Conservation (phyloP, 2,888 invertebrate species). For the Eueremaeus valkanovi region DNA sequence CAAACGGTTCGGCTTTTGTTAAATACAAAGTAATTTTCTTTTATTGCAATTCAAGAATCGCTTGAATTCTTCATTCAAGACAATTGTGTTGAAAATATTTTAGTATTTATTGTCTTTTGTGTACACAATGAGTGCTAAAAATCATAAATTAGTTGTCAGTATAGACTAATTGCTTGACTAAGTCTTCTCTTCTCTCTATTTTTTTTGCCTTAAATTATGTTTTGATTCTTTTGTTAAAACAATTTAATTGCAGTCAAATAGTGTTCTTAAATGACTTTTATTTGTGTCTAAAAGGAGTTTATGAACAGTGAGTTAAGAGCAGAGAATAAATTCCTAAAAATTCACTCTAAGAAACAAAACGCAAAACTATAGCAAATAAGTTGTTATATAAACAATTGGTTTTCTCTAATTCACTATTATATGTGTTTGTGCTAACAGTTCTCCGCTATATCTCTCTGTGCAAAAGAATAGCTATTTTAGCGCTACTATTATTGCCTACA, state of each 20-base stretch:
- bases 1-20: too few relatives aligned
- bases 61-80: too few relatives aligned
- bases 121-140: too few relatives aligned
- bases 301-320: background rate
- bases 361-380: background rate
- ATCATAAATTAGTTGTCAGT: too few relatives aligned
- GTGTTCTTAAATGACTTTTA: background rate
- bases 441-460: background rate
- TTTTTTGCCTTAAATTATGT: too few relatives aligned
- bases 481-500: background rate
- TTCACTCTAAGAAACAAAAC: background rate
- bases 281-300: background rate
- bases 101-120: too few relatives aligned
- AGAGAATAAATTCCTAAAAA: background rate
- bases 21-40: too few relatives aligned
- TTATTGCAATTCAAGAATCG: too few relatives aligned
- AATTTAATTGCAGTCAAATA: background rate
- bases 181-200: too few relatives aligned
- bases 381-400: background rate
- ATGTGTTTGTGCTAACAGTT: background rate
- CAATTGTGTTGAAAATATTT: too few relatives aligned
- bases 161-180: too few relatives aligned
- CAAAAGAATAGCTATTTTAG: background rate
- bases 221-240: too few relatives aligned
- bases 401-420: background rate